A percentile compares a stretch with the other conserved stretches of the same genome.
Conservation (phyloP, 2,113 vertebrate genomes). For the Fukomys damarensis region DNA sequence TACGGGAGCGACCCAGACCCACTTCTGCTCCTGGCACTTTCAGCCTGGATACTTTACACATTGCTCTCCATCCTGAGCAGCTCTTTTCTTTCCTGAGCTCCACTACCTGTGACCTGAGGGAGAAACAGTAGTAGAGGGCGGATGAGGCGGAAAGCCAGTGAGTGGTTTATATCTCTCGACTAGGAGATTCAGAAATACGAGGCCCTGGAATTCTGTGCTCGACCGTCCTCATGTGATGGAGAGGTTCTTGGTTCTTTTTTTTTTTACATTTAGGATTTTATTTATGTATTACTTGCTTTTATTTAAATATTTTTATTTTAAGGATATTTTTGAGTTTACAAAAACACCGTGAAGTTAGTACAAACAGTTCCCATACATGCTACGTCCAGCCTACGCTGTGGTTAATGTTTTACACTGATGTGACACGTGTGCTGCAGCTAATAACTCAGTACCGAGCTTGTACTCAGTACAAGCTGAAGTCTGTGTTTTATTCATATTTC, state of each 20-base stretch:
- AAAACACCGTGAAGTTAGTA: neutral
- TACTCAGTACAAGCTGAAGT: neutral
- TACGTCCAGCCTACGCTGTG: neutral
- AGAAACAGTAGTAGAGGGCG: neutral
- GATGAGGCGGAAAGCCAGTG: neutral
- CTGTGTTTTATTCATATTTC: neutral
- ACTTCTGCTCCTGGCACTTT: neutral
- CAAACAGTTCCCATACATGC: neutral
- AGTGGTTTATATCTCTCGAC: neutral
- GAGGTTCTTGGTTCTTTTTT: neutral
- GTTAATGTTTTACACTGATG: neutral
- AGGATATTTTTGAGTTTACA: neutral
- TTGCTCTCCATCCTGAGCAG: conserved; percentile 11
- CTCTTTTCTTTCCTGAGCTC: neutral
- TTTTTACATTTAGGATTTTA: neutral
- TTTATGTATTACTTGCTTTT: neutral
- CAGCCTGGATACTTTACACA: conserved; percentile 9
- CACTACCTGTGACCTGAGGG: neutral
- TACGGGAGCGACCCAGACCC: conserved; percentile 13
- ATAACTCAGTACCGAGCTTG: neutral
- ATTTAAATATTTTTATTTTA: conserved; percentile 12
- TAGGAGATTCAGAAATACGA: neutral
- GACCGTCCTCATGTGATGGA: neutral
- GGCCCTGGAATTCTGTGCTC: neutral
- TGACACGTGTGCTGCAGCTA: neutral